Percentiles rank a stretch among this genome's conserved stretches.
These are phyloP conservation scores for Drosophila watanabei DNA, from an alignment of 1,140 invertebrate genomes.

Conservation along the genomic window DNA sequence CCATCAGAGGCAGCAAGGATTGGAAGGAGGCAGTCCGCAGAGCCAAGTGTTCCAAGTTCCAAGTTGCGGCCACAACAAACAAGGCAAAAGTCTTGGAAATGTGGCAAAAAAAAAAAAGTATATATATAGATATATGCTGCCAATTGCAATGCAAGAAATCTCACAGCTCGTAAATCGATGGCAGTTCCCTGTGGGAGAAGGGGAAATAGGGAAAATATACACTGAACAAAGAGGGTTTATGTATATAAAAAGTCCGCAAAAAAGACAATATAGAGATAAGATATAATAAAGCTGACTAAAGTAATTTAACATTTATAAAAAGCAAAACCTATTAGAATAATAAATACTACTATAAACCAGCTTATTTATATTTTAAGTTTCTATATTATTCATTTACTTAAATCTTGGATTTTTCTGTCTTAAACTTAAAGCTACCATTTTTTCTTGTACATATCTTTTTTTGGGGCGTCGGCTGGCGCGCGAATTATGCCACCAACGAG, in stretches of 20 bases:
- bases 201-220: conserved; percentile 1
- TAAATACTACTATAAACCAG: neutral
- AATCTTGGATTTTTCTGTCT: neutral
- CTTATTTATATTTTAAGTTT: neutral
- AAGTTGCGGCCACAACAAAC: conserved; percentile 26
- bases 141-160: conserved; percentile 70
- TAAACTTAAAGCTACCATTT: no score
- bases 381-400: neutral
- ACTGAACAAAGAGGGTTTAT: neutral
- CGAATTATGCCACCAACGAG: conserved; percentile 78
- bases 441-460: conserved; percentile 23
- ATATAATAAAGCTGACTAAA: no score
- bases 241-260: no score
- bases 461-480: conserved; percentile 74
- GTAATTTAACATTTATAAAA: no score
- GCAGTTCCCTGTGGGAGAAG: conserved; percentile 31
- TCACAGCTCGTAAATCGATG: conserved; percentile 81
- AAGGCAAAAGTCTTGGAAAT: conserved; percentile 27
- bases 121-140: conserved; percentile 3
- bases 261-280: neutral
- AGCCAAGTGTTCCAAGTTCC: conserved; percentile 26
- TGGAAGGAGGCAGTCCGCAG: conserved; percentile 1
- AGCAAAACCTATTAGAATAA: no score
- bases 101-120: conserved; percentile 2
- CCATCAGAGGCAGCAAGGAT: conserved; percentile 57